Base-by-base conservation (phyloP, 1,140 invertebrate genomes). In the Probaryconus sp. region DNA sequence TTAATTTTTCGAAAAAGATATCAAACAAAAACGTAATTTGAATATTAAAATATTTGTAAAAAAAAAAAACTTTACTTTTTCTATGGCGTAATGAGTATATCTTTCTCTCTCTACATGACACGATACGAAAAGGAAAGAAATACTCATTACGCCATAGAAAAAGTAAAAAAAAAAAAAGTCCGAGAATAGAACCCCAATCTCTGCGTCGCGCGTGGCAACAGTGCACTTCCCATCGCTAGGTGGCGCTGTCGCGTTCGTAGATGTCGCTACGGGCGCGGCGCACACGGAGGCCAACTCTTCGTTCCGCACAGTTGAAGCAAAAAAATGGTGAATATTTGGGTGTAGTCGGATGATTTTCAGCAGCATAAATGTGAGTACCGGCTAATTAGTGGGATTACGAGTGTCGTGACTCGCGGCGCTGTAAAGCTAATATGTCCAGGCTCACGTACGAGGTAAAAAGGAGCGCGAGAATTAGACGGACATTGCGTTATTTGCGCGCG, bases 241-340 rank as follows among this genome's bases (percentile, higher is more conserved):
- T n/a, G n/a, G 13, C 2, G 14, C 30, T 38, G 28, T 30, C 5
- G 21, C 3, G 37, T 40, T 4, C 5, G n/a, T 18, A 45, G 30
- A 28, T 38, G 1, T 42, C 40, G 76, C 81, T 60, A 5, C 78
- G 80, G 60, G 72, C 47, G 77, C 73, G 80, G 64, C 5, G 21
- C 53, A 30, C 26, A 2, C 2, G 20, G 43, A 37, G 10, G 40
- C 37, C n/a, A n/a, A 31, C 14, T 70, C 35, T 64, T 48, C 20
- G 10, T 17, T 24, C 20, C 47, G 38, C 56, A 61, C 56, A 71
- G 69, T 71, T 69, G 53, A 67, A 70, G 75, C 78, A n/a, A 79
- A 82, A 85, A 86, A 83, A 86, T 86, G 84, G 83, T 85, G 80
- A 84, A 83, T 82, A 84, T 84, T 85, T 85, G 84, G 84, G 84